These are phyloP conservation scores for Monodelphis domestica DNA, from an alignment of 2,797 vertebrate genomes.

Conservation along the genomic window DNA sequence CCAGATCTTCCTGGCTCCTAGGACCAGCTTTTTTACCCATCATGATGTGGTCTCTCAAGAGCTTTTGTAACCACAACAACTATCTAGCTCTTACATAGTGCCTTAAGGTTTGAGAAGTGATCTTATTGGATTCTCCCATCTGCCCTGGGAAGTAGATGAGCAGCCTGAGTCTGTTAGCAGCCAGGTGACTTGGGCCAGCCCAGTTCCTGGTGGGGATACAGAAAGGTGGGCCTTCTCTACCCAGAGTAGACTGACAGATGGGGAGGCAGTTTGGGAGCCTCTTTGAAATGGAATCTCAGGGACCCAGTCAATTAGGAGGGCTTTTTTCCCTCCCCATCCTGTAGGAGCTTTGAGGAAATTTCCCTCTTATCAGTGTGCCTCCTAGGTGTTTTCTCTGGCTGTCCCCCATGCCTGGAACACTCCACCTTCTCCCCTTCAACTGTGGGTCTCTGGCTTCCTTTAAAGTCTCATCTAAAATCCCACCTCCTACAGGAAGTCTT, in stretches of 20 bases:
- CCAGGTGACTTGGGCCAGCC: not conserved
- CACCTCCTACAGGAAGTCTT: not conserved
- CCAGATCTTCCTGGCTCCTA: not conserved
- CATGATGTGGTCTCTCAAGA: not conserved
- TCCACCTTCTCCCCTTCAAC: not conserved
- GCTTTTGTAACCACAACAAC: not conserved
- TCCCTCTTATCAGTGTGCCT: not conserved
- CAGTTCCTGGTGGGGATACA: not conserved
- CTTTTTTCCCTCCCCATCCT: no score
- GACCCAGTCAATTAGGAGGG: no score
- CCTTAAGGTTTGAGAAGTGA: no score
- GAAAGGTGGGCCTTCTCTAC: no score
- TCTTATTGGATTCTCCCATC: not conserved
- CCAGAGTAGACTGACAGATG: not conserved
- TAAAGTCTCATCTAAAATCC: not conserved
- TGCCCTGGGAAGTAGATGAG: not conserved
- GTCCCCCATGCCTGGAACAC: no score
- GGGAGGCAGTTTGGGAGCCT: not conserved
- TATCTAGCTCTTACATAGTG: not conserved
- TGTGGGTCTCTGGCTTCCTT: no score
- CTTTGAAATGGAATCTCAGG: no score
- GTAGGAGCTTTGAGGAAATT: no score
- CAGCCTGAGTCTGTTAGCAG: not conserved
- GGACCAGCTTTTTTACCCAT: not conserved
- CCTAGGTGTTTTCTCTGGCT: not conserved